A percentile compares a stretch with the other conserved stretches of the same genome.
Evolutionary conservation across 2,797 vertebrate species (phyloP).

Genomic region (Poeciliopsis infans): DNA sequence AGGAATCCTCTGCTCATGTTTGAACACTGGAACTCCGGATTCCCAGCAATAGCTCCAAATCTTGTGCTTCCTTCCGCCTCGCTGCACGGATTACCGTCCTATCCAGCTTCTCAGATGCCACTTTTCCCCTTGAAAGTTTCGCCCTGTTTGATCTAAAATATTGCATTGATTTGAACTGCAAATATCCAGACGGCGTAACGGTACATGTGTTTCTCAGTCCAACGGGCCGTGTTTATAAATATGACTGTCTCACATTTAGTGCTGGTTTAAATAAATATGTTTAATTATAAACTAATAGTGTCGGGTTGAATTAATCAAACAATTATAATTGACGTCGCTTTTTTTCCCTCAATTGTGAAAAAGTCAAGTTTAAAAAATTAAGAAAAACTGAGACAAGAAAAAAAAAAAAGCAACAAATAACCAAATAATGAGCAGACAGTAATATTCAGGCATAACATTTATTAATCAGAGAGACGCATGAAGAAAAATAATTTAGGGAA

Average conservation of each 20-base stretch:
- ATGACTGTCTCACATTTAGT: neutral
- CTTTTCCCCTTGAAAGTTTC: slow-evolving; percentile 40
- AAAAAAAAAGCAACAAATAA: neutral
- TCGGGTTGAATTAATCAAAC: neutral
- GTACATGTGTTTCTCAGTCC: neutral
- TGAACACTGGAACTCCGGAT: slow-evolving; percentile 54
- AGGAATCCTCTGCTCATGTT: slow-evolving; percentile 53
- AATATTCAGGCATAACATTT: neutral
- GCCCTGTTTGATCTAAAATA: slow-evolving; percentile 30
- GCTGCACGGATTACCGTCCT: slow-evolving; percentile 50
- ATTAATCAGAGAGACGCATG: neutral
- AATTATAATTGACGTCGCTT: neutral
- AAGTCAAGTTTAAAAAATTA: neutral
- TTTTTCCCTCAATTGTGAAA: neutral
- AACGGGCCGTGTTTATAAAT: neutral
- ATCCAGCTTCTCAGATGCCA: slow-evolving; percentile 22
- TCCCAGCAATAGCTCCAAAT: slow-evolving; percentile 34
- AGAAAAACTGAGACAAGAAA: neutral
- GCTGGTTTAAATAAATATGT: neutral
- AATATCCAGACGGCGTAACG: neutral
- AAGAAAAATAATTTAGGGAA: neutral
- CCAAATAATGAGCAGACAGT: neutral
- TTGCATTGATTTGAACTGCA: neutral
- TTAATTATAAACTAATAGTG: neutral
- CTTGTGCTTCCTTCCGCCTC: slow-evolving; percentile 44